Base-by-base conservation (phyloP, 2,797 vertebrate genomes). In the Myiotriccus ornatus region DNA sequence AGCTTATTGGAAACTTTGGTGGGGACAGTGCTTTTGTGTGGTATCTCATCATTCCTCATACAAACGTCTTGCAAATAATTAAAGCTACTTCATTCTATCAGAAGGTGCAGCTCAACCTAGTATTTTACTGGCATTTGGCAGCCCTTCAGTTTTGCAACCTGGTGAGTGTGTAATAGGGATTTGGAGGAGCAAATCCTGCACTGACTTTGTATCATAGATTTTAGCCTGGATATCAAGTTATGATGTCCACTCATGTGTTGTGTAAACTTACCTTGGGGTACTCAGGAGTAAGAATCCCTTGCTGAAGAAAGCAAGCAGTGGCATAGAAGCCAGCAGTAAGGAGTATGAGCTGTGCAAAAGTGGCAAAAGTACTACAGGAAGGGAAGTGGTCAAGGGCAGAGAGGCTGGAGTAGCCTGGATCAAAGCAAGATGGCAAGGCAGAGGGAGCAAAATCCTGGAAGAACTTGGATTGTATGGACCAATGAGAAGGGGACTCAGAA, bases 1-100 rank as follows among this genome's bases (percentile, higher is more conserved):
- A 94, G 94, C 76, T 93, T 95, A 94, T 92, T 94, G 94, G 96
- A 96, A 97, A 90, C 84, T 85, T 95, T 1, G 1, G 84, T 85
- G 88, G 82, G 92, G 89, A 84, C 59, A 28, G 68, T 82, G 67
- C 67, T 87, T 95, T 91, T 84, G 70, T 93, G 73, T 84, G 41
- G 52, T 91, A 63, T 89, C 69, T 94, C 78, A 75, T 95, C 62
- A 92, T 74, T 94, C 86, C 71, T 93, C 62, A 55, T 92, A 86
- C 49, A 95, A 84, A 53, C 30, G 52, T 67, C 82, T 93, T 90
- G 90, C 70, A 91, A 84, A 84, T 94, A 87, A 95, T 94, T 93
- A 93, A 68, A 80, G 59, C 65, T 76, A 30, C 34, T 92, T 86
- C 62, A 80, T 88, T 74, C 75, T 62, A 3, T 80, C 39, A 34